Base-by-base conservation (phyloP, 2,797 vertebrate genomes). In the Thaleichthys pacificus region DNA sequence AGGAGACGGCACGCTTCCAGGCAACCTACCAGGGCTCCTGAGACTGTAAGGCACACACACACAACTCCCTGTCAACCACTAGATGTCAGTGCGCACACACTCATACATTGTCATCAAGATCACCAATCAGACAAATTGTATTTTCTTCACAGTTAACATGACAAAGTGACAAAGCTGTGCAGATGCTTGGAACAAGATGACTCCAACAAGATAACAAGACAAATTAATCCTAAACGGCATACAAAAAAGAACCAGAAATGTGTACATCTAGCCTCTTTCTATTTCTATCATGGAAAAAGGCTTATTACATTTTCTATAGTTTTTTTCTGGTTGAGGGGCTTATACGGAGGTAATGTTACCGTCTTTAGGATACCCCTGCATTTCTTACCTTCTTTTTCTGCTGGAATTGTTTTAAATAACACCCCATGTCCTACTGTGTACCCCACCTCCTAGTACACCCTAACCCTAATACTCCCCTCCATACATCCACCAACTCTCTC, bases 1-100 rank as follows among this genome's bases (percentile, higher is more conserved):
- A 95, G 77, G 95, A 96, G 86, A 96, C 95, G 0, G 94, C 93
- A 73, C 94, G 93, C 79, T 96, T 97, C 91, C 94, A 96, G 91
- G 93, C 91, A 35, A 93, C 77, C 75, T 94, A 89, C 73, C 92
- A 93, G 81, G 91, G 93, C 62, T 91, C 92, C 79, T 93, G 92
- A 93, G 89, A 84, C 58, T n/a, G 69, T 71, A 81, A 85, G 86
- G 88, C 85, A 79, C 12, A 70, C 22, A 54, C 30, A 63, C 47
- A 54, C 66, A 63, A 24, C 15, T 15, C 42, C n/a, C 19, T 57
- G 19, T 22, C 19, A 12, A 42, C 32, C n/a, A 65, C 32, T 65
- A 7, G 11, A 21, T 22, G 32, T 51, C 38, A 28, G 61, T 24
- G 28, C 22, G 19, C 19, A 65, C 26, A 70, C 69, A 61, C 26